Base-by-base conservation (phyloP, 2,113 vertebrate genomes). In the Eurypyga helias region DNA sequence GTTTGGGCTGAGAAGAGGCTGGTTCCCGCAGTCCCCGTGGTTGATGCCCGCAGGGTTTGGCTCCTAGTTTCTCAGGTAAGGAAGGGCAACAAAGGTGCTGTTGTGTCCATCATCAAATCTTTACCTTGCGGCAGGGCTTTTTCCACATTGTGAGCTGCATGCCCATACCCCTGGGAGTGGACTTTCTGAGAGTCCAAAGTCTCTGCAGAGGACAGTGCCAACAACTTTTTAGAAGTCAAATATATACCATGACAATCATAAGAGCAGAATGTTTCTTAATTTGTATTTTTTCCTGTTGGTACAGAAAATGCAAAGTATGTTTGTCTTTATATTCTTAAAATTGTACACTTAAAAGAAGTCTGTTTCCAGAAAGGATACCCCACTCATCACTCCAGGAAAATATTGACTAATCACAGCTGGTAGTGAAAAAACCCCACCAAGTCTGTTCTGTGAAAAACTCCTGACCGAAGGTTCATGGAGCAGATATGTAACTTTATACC, bases 231-330 rank as follows among this genome's bases (percentile, higher is more conserved):
- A 36, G 41, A 72, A 61, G 33, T 41, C 61, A 77, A 71, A 67
- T 0, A 1, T 12, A 1, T 11, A 46, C 18, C 6, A 12, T 9
- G 8, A 31, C 7, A 25, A 28, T 52, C 26, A 33, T 0, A 1
- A 54, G 10, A 19, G 26, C 14, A 64, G 15, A 41, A 28, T 46
- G 3, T 38, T 52, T 43, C 52, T 71, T 72, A 51, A 17, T 6
- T 13, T 16, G 5, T 2, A 3, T 38, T 84, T 73, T 89, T 91
- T 71, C 13, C 13, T 62, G 6, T 41, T 71, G 33, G 14, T 81
- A 31, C 12, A 75, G 33, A 67, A 93, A 93, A 45, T 3, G 11
- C 7, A 33, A 45, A 67, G 16, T 46, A 29, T 78, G 45, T 85
- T 80, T 77, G 6, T n/a, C 17, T 8, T 18, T 29, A 5, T 17